Evolutionary conservation across 2,113 vertebrate genomes (phyloP), one percentile per base, ranked within the genome.

Genomic region (Indri indri): DNA sequence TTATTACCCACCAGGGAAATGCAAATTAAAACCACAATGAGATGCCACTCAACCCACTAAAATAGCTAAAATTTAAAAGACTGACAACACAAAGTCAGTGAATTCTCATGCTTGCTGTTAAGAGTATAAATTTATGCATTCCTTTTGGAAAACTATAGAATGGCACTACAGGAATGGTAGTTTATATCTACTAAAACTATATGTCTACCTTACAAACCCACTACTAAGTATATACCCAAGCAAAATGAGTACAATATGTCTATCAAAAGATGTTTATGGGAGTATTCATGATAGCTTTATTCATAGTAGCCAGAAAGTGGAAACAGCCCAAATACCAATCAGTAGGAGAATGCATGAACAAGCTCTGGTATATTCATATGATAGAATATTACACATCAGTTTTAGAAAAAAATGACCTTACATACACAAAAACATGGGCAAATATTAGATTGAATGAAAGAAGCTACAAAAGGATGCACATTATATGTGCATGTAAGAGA

Each of bases 221-320:
- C 37, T 63, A 8, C 68, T 80, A 68, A 71, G 34, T 88, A 40
- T 90, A 30, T 81, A 37, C 37, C n/a, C 65, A 88, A 82, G 79
- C 45, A 91, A 88, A 96, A 70, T 54, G 70, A 85, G 45, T 70
- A 54, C 8, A 30, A 8, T 87, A 47, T 16, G 5, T 61, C 52
- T 74, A 2, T 63, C 70, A 95, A 87, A 92, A 95, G 54, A 74
- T 10, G 70, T 18, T 59, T 40, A 42, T 1, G 83, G 57, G 18
- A 86, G 16, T 90, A 59, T 94, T 87, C n/a, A 3, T 83, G 52
- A 32, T 91, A 91, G 40, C 18, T 82, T 68, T 93, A 74, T 88
- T 89, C n/a, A 17, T 82, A 76, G 32, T 73, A 79, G 37, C 25
- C 20, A 52, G 10, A 88, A 95, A 71, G 42, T 85, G 7, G 52